Conservation (phyloP, 1,140 invertebrate genomes). For the Pseudobourletiella spinata region DNA sequence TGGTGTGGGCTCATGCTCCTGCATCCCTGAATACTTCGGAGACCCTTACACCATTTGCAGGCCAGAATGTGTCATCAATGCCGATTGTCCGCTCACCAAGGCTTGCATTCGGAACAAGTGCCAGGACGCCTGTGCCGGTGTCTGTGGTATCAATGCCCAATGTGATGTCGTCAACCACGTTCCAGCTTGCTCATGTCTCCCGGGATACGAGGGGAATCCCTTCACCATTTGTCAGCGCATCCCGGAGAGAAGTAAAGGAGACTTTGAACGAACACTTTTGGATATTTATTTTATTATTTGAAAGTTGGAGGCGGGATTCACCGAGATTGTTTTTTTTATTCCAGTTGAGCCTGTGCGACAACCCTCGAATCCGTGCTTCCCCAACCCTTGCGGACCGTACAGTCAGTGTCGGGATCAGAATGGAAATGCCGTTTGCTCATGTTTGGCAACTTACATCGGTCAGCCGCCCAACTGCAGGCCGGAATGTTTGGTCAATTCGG, state of each 20-base stretch:
- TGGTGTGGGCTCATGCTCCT: constrained; percentile 47
- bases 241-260: constrained; percentile 12
- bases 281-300: constrained; percentile 37
- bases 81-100: constrained; percentile 73
- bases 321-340: constrained; percentile 35
- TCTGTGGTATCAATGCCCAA: constrained; percentile 39
- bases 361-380: constrained; percentile 55
- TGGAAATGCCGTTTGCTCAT: constrained; percentile 46
- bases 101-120: constrained; percentile 38
- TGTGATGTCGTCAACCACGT: constrained; percentile 73
- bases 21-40: constrained; percentile 49
- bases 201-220: constrained; percentile 53
- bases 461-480: constrained; percentile 38
- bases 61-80: constrained; percentile 53
- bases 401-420: constrained; percentile 47
- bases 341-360: constrained; percentile 39
- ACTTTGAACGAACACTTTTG: no score
- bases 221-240: constrained; percentile 51
- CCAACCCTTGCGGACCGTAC: constrained; percentile 66
- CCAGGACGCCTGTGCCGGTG: constrained; percentile 44
- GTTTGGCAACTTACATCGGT: constrained; percentile 39
- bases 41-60: constrained; percentile 61
- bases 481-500: constrained; percentile 43
- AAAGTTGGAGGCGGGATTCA: constrained; percentile 57
- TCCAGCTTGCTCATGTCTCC: constrained; percentile 54